Evolutionary conservation across 1,140 invertebrate genomes (phyloP).

Genomic region (Phthorimaea operculella): DNA sequence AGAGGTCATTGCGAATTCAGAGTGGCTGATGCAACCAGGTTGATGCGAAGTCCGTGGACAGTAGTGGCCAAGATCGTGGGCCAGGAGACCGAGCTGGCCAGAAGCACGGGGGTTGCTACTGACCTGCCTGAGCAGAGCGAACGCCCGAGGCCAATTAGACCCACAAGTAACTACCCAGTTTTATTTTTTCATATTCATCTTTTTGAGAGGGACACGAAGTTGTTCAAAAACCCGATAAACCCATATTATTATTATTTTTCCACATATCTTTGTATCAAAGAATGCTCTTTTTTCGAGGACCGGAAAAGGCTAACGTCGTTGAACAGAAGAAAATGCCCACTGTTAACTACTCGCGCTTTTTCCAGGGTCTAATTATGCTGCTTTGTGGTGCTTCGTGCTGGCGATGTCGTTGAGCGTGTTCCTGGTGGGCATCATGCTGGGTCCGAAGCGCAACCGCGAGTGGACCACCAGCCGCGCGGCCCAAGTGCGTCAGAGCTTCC

Average conservation of each 20-base stretch:
- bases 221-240: too few relatives aligned
- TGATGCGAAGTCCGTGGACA: conserved; percentile 42
- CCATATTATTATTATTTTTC: too few relatives aligned
- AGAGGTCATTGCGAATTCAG: conserved; percentile 23
- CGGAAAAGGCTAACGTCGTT: too few relatives aligned
- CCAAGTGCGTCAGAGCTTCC: conserved; percentile 25
- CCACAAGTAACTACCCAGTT: too few relatives aligned
- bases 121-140: neutral
- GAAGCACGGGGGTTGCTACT: conserved; percentile 7
- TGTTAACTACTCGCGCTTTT: too few relatives aligned
- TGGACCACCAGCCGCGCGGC: conserved; percentile 26
- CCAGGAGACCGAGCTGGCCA: conserved; percentile 21
- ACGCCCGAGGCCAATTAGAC: too few relatives aligned
- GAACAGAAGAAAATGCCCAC: too few relatives aligned
- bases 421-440: neutral
- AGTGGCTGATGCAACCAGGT: conserved; percentile 17
- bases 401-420: neutral
- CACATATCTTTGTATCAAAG: too few relatives aligned
- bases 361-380: too few relatives aligned
- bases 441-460: conserved; percentile 31
- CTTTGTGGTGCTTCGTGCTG: neutral
- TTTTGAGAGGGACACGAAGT: too few relatives aligned
- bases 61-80: conserved; percentile 28
- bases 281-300: too few relatives aligned
- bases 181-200: too few relatives aligned